Conservation (phyloP, 2,113 vertebrate species). For the Pavo muticus region DNA sequence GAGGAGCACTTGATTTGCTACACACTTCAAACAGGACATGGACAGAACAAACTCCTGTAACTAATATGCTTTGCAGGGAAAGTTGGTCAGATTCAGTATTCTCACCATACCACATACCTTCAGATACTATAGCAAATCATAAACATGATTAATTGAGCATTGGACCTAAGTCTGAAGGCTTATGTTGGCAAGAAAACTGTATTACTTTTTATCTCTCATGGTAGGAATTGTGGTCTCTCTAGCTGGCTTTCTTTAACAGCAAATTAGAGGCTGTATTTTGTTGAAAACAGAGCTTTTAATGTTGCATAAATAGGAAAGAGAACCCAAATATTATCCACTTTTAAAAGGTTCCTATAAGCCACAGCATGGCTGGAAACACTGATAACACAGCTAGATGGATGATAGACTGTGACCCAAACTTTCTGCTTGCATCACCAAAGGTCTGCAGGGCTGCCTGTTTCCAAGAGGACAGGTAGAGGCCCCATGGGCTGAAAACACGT, state of each 20-base stretch:
- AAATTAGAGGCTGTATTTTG: neutral
- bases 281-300: conserved; percentile 7
- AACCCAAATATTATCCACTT: neutral
- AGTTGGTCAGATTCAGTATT: neutral
- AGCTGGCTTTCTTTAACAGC: conserved; percentile 76
- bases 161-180: conserved; percentile 77
- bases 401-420: neutral
- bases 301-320: neutral
- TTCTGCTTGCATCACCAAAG: neutral
- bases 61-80: neutral
- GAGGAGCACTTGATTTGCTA: neutral
- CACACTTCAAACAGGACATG: neutral
- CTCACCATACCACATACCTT: neutral
- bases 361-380: neutral
- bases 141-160: conserved; percentile 83
- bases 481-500: neutral
- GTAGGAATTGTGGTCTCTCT: conserved; percentile 74
- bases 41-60: neutral
- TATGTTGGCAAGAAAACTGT: conserved; percentile 79
- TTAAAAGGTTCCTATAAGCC: neutral
- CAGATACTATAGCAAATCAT: conserved; percentile 72
- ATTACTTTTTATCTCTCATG: conserved; percentile 80
- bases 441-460: neutral
- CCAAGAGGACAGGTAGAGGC: conserved; percentile 21
- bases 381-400: neutral